These are phyloP conservation scores for Dendrocincla fuliginosa DNA, from an alignment of 2,797 vertebrate species.

Conservation along the genomic window DNA sequence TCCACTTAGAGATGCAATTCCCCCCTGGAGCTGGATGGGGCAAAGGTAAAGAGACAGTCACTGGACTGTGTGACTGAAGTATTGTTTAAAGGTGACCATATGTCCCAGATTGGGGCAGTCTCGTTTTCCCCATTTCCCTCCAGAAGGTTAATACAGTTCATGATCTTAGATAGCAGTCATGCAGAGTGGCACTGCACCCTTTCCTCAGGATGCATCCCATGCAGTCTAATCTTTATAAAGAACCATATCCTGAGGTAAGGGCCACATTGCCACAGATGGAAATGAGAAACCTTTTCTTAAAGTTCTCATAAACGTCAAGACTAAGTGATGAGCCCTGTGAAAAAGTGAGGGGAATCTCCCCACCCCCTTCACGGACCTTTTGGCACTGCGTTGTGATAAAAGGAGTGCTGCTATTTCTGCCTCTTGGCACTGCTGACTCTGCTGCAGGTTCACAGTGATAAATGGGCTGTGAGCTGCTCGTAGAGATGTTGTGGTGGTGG, in stretches of 20 bases:
- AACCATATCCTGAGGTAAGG: slow-evolving; percentile 26
- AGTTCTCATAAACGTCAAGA: slow-evolving; percentile 53
- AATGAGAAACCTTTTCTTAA: slow-evolving; percentile 33
- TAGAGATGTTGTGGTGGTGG: rapidly evolving
- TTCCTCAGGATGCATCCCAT: slow-evolving; percentile 72
- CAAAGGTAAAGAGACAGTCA: background rate
- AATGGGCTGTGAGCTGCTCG: background rate
- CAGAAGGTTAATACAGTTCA: slow-evolving; percentile 1
- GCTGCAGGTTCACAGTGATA: background rate
- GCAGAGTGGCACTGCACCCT: slow-evolving; percentile 49
- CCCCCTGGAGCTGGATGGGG: background rate
- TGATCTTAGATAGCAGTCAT: background rate
- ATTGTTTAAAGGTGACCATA: background rate
- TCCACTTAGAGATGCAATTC: background rate
- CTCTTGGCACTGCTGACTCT: background rate
- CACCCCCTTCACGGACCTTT: slow-evolving; percentile 30
- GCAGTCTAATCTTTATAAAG: slow-evolving; percentile 50
- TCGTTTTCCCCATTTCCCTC: background rate
- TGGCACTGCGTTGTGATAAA: slow-evolving; percentile 9
- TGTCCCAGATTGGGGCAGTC: background rate
- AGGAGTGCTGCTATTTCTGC: slow-evolving; percentile 34
- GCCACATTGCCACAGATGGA: slow-evolving; percentile 15
- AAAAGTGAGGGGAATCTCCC: slow-evolving; percentile 28
- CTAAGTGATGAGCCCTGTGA: slow-evolving; percentile 39
- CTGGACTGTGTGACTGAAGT: background rate